Percentiles rank a stretch among this genome's conserved stretches.
phyloP scores from a whole-genome alignment of 2,113 vertebrate genomes.

The Oryzias celebensis region DNA sequence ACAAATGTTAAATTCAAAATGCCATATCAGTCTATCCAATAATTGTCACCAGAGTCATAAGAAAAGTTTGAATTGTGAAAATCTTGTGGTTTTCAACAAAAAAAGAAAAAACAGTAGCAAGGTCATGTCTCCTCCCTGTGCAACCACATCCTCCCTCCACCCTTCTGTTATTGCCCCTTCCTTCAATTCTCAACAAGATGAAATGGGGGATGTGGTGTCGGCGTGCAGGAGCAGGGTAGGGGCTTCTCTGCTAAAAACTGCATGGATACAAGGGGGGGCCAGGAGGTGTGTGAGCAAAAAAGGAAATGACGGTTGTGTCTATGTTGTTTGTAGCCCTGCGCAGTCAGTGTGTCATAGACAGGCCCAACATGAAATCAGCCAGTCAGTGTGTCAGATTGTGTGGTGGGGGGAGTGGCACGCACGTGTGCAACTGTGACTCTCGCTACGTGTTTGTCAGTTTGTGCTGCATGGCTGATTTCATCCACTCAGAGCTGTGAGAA shows the following conservation, averaged over 20 bases:
- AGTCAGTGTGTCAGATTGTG: slow-evolving; percentile 57
- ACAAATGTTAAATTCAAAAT: neutral
- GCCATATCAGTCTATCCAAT: neutral
- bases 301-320: slow-evolving; percentile 41
- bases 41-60: neutral
- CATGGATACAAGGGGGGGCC: slow-evolving; percentile 80
- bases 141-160: slow-evolving; percentile 45
- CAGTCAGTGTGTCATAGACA: slow-evolving; percentile 71
- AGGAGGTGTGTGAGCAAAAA: slow-evolving; percentile 22
- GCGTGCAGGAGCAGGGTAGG: slow-evolving; percentile 41
- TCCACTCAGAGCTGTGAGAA: slow-evolving; percentile 19
- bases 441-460: slow-evolving; percentile 8
- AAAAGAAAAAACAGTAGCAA: slow-evolving; percentile 16
- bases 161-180: slow-evolving; percentile 59
- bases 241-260: slow-evolving; percentile 78
- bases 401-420: slow-evolving; percentile 33
- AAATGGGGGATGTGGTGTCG: slow-evolving; percentile 8
- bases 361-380: slow-evolving; percentile 61
- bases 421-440: slow-evolving; percentile 19
- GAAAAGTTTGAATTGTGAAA: neutral
- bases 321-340: slow-evolving; percentile 45
- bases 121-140: slow-evolving; percentile 44
- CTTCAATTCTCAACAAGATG: slow-evolving; percentile 50
- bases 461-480: slow-evolving; percentile 40
- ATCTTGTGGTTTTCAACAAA: neutral